Evolutionary conservation across 2,797 vertebrate species (phyloP), one percentile per base, ranked within the genome.

Genomic region (Spondyliosoma cantharus): DNA sequence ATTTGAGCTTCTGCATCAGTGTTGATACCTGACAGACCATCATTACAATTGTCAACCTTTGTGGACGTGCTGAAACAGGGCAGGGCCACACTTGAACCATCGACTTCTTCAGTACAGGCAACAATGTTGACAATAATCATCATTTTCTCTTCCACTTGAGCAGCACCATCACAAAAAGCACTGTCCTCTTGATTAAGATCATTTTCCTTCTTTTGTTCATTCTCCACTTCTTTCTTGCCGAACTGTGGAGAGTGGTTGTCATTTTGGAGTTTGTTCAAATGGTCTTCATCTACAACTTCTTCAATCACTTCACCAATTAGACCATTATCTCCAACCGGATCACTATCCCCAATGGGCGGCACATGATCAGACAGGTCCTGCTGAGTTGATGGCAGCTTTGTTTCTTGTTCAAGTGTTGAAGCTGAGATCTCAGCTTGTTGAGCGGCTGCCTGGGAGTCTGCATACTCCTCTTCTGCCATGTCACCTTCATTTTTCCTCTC

Each of bases 131-230:
- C 71, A 50, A 12, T 13, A 14, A n/a, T 54, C 3, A 19, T 22
- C 3, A 8, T 43, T 42, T 69, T 2, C 45, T 49, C 71, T 24
- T 29, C 25, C 14, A 16, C 43, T 54, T 60, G 49, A 53, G 72
- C 56, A 20, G 48, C 16, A 29, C n/a, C 22, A 22, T 17, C 11
- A 2, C 12, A 1, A 25, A 49, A 53, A 64, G 49, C n/a, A 5
- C 3, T 1, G 0, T 61, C 46, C 29, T 86, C 58, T 69, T 65
- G 53, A 49, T 50, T 11, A 2, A 49, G 49, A 42, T 4, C 7
- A 12, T 22, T 46, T 56, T 65, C 67, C 17, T 56, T 48, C 0
- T 62, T 16, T 24, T 46, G 62, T 54, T 88, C 57, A 24, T 11
- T 48, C 29, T 62, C 59, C 1, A 22, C 7, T 22, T 76, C 54